Conservation (phyloP, 1,140 invertebrate genomes). For the Globodera ellingtonae region DNA sequence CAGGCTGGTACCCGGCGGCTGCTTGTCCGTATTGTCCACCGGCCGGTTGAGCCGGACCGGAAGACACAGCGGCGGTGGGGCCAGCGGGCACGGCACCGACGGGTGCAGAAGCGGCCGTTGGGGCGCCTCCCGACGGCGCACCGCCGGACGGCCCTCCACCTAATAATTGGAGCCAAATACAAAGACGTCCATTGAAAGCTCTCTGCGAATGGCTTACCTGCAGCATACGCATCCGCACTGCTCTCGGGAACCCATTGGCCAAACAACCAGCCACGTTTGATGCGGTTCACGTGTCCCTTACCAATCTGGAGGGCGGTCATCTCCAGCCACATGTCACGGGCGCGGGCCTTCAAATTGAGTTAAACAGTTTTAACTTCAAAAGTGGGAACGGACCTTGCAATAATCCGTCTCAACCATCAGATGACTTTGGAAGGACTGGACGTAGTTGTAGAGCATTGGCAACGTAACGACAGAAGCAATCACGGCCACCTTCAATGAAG, state of each 20-base stretch:
- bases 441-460: conserved; percentile 65
- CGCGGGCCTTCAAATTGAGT: conserved; percentile 51
- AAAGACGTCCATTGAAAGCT: background rate
- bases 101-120: conserved; percentile 8
- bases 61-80: conserved; percentile 7
- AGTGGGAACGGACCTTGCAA: conserved; percentile 53
- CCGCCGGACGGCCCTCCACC: conserved; percentile 35
- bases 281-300: conserved; percentile 61
- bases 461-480: conserved; percentile 64
- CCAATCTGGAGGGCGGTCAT: conserved; percentile 65
- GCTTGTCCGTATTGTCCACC: conserved; percentile 28
- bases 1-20: conserved; percentile 49
- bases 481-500: conserved; percentile 45
- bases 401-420: conserved; percentile 65
- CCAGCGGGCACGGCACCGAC: conserved; percentile 32
- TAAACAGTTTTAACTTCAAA: background rate
- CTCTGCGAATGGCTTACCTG: conserved; percentile 15
- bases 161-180: background rate
- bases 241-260: conserved; percentile 65
- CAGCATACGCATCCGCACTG: conserved; percentile 49
- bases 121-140: conserved; percentile 11
- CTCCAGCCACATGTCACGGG: conserved; percentile 65
- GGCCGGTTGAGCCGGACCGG: conserved; percentile 19
- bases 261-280: conserved; percentile 65
- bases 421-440: conserved; percentile 65